Evolutionary conservation across 2,888 invertebrate species (phyloP).

Genomic region (Agrilus cyanescens): DNA sequence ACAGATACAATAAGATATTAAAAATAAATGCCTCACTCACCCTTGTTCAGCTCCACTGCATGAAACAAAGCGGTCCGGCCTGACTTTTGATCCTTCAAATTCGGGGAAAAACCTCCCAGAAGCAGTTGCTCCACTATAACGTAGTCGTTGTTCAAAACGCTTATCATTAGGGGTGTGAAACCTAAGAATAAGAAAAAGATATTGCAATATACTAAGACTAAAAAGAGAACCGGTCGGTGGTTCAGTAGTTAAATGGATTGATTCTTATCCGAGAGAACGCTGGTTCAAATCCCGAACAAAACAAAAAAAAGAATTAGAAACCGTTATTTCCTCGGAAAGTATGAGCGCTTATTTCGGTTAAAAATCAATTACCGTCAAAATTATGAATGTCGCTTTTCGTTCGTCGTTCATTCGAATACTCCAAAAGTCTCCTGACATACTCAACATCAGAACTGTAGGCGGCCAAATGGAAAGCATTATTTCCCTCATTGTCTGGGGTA

Average conservation of each 20-base stretch:
- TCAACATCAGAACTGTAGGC: slow-evolving; percentile 28
- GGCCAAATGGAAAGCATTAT: slow-evolving; percentile 35
- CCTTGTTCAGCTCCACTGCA: slow-evolving; percentile 32
- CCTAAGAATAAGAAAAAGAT: slow-evolving; percentile 26
- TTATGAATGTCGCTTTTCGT: not conserved
- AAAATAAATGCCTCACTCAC: slow-evolving; percentile 22
- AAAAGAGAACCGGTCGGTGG: too few species aligned
- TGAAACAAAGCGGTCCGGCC: slow-evolving; percentile 41
- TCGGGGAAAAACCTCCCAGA: slow-evolving; percentile 26
- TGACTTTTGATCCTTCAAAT: slow-evolving; percentile 34
- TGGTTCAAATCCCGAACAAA: too few species aligned
- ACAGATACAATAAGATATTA: not conserved
- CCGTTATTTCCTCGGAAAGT: too few species aligned
- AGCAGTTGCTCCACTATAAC: slow-evolving; percentile 31
- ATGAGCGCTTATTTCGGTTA: too few species aligned
- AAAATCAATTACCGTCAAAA: slow-evolving; percentile 6
- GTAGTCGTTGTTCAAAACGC: slow-evolving; percentile 26
- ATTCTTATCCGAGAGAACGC: too few species aligned
- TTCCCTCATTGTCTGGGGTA: slow-evolving; percentile 32
- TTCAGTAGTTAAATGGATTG: too few species aligned
- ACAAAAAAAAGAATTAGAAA: too few species aligned
- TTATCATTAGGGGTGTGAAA: slow-evolving; percentile 39
- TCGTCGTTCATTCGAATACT: too few species aligned
- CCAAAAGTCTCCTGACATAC: slow-evolving; percentile 3
- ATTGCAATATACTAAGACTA: not conserved